Evolutionary conservation across 2,888 invertebrate species (phyloP), one percentile per base, ranked within the genome.

Genomic region (Coleophora flavipennella): DNA sequence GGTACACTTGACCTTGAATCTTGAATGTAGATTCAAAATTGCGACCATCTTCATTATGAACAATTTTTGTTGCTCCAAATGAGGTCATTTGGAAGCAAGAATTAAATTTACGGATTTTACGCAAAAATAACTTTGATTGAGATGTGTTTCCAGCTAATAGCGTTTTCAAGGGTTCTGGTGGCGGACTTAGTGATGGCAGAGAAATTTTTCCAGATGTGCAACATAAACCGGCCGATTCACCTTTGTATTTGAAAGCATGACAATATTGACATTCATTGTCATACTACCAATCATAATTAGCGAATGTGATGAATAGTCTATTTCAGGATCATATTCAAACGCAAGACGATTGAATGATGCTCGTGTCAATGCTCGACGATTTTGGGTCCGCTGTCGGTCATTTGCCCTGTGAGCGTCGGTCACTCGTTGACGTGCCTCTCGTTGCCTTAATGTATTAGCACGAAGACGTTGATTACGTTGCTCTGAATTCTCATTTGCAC

Each of bases 1-100:
- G 48, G 37, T 48, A 51, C 44, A 45, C 44, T 26, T 48, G 48
- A 38, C 50, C 48, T 48, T 49, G 45, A 8, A n/a, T n/a, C n/a
- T n/a, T n/a, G n/a, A n/a, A n/a, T n/a, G n/a, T n/a, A n/a, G n/a
- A n/a, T n/a, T n/a, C 9, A 9, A 27, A 27, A 27, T 6, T 27
- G 6, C 7, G 27, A 6, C 6, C 9, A 27, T 8, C 6, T 8
- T 27, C 9, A 8, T 27, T 9, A 6, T 9, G 27, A 27, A 27
- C 27, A 10, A 50, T 45, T 48, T 51, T 51, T 9, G 12, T 11
- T 33, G 33, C 12, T 13, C 33, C 9, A 33, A 33, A 33, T 33
- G 9, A n/a, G n/a, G n/a, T n/a, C n/a, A n/a, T n/a, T n/a, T n/a
- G n/a, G n/a, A n/a, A n/a, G n/a, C n/a, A n/a, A n/a, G n/a, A n/a